Percentiles rank a stretch among this genome's conserved stretches.
phyloP scores from a whole-genome alignment of 2,113 vertebrate genomes.

The Cichladusa arquata region DNA sequence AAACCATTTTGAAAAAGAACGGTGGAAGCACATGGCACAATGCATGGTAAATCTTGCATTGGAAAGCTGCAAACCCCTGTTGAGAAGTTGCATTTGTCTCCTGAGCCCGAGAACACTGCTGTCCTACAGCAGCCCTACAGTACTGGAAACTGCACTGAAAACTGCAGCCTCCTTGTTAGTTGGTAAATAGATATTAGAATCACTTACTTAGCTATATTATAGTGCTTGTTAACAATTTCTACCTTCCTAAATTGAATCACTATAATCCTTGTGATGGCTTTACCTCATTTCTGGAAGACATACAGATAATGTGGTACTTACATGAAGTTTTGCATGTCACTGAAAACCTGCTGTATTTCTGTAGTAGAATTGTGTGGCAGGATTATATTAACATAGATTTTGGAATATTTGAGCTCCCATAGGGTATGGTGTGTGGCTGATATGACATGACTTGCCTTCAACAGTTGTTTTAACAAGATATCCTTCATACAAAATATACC shows the following conservation, averaged over 20 bases:
- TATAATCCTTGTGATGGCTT: slow-evolving; percentile 64
- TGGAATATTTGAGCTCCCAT: slow-evolving; percentile 70
- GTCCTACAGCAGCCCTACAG: neutral
- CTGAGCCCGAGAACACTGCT: slow-evolving; percentile 35
- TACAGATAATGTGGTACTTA: slow-evolving; percentile 66
- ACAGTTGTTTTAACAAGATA: slow-evolving; percentile 81
- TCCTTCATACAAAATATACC: slow-evolving; percentile 64
- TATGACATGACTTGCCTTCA: slow-evolving; percentile 72
- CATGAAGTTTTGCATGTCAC: slow-evolving; percentile 53
- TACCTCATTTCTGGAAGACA: slow-evolving; percentile 70
- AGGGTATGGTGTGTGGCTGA: slow-evolving; percentile 67
- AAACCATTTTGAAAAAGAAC: neutral
- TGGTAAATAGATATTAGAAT: slow-evolving; percentile 66
- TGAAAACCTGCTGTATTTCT: slow-evolving; percentile 46
- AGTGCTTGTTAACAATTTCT: slow-evolving; percentile 70
- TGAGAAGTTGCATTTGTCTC: slow-evolving; percentile 3
- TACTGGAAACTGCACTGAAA: slow-evolving; percentile 11
- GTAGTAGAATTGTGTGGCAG: slow-evolving; percentile 53
- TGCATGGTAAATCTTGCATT: neutral
- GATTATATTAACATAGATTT: slow-evolving; percentile 73
- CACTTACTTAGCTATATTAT: slow-evolving; percentile 66
- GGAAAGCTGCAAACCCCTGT: neutral
- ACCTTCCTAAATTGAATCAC: slow-evolving; percentile 72
- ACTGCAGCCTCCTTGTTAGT: slow-evolving; percentile 46
- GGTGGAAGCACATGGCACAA: neutral